These are phyloP conservation scores for Leucopternis melanops DNA, from an alignment of 2,113 vertebrate species.

Conservation along the genomic window DNA sequence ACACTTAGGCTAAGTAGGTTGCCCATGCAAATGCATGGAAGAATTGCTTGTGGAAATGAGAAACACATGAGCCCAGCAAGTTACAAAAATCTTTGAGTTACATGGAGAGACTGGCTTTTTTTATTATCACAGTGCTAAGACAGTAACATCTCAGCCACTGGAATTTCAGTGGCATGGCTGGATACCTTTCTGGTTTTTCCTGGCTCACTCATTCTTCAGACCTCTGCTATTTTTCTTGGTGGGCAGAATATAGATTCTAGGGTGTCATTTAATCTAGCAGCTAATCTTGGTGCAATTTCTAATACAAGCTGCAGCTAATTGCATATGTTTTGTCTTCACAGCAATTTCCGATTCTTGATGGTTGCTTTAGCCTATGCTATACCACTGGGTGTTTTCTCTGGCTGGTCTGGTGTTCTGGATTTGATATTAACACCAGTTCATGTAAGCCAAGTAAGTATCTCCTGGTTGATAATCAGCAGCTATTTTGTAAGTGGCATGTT, in stretches of 20 bases:
- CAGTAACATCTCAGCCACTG: not conserved
- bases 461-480: not conserved
- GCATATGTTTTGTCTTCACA: conserved; percentile 53
- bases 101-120: not conserved
- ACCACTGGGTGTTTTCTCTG: conserved; percentile 90
- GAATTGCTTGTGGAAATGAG: not conserved
- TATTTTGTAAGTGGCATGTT: not conserved
- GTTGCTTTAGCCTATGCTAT: conserved; percentile 93
- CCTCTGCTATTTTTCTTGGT: not conserved
- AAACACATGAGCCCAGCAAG: not conserved
- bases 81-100: not conserved
- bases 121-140: not conserved
- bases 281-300: not conserved
- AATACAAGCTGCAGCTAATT: not conserved
- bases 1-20: not conserved
- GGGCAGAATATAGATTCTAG: not conserved
- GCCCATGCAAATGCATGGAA: not conserved
- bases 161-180: not conserved
- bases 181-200: not conserved
- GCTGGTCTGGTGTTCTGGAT: conserved; percentile 94
- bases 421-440: conserved; percentile 91
- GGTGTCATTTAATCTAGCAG: not conserved
- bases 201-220: not conserved
- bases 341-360: conserved; percentile 95
- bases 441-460: conserved; percentile 87